Evolutionary conservation across 2,113 vertebrate genomes (phyloP).

Genomic region (Aptenodytes patagonicus): DNA sequence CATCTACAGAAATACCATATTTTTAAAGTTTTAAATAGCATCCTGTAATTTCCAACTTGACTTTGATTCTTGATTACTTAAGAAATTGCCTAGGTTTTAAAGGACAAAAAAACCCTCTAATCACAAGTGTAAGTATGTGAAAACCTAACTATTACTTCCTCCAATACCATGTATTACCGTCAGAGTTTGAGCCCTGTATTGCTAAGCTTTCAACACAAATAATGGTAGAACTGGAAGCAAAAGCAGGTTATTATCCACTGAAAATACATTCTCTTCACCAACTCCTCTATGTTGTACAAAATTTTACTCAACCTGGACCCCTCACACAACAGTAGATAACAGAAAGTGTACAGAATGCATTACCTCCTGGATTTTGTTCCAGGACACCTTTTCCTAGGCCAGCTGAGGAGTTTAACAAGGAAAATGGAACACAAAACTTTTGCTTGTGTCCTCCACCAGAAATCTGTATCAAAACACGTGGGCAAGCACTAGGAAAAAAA

Average conservation of each 20-base stretch:
- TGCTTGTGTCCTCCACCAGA: background rate
- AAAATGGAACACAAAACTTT: background rate
- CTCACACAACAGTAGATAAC: background rate
- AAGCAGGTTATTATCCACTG: background rate
- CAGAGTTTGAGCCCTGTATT: background rate
- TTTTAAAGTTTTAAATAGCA: background rate
- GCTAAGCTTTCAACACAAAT: background rate
- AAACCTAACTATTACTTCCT: background rate
- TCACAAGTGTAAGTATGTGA: background rate
- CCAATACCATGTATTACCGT: background rate
- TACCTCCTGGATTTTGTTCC: background rate
- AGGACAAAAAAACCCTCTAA: background rate
- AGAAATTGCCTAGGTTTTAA: background rate
- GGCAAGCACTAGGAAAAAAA: background rate
- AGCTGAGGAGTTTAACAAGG: background rate
- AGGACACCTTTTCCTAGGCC: background rate
- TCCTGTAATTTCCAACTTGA: background rate
- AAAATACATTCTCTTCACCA: background rate
- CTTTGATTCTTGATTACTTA: background rate
- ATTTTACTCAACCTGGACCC: background rate
- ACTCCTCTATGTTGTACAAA: background rate
- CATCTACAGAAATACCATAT: background rate
- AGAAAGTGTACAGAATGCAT: background rate
- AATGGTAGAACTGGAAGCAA: background rate
- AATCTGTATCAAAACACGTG: background rate